Conservation (phyloP, 2,797 vertebrate genomes). For the Gouania willdenowi region DNA sequence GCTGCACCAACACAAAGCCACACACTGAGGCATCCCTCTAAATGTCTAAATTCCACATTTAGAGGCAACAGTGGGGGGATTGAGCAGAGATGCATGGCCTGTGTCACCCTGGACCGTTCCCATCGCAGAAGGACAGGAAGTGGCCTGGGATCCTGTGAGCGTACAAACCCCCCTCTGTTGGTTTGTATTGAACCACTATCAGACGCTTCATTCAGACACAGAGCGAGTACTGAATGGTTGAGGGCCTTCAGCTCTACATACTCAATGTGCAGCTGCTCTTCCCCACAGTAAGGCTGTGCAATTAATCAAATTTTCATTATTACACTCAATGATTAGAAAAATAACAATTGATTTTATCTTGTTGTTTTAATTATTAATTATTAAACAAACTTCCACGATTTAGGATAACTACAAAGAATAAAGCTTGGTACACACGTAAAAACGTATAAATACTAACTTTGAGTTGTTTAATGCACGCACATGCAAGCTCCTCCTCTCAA, state of each 20-base stretch:
- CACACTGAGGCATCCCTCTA: slow-evolving; percentile 57
- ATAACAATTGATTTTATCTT: no score
- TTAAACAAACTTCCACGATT: no score
- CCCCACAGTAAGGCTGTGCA: no score
- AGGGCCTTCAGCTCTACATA: slow-evolving; percentile 10
- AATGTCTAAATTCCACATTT: slow-evolving; percentile 58
- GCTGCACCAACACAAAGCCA: slow-evolving; percentile 66
- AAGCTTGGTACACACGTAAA: no score
- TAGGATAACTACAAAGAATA: no score
- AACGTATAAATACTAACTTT: no score
- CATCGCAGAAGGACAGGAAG: slow-evolving; percentile 73
- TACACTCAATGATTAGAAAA: no score
- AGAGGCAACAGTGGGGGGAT: slow-evolving; percentile 73
- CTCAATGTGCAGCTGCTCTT: slow-evolving; percentile 21
- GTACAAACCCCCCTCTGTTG: slow-evolving; percentile 74
- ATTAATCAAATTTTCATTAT: no score
- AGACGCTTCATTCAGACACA: slow-evolving; percentile 66
- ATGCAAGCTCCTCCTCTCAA: no score
- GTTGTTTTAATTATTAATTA: no score
- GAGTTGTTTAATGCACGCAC: no score
- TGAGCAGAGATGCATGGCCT: slow-evolving; percentile 72
- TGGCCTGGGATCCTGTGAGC: slow-evolving; percentile 53
- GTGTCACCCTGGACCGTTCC: slow-evolving; percentile 68
- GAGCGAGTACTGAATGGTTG: slow-evolving; percentile 27
- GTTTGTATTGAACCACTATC: slow-evolving; percentile 57